Evolutionary conservation across 2,797 vertebrate species (phyloP), one percentile per base, ranked within the genome.

Genomic region (Cirrhinus molitorella): DNA sequence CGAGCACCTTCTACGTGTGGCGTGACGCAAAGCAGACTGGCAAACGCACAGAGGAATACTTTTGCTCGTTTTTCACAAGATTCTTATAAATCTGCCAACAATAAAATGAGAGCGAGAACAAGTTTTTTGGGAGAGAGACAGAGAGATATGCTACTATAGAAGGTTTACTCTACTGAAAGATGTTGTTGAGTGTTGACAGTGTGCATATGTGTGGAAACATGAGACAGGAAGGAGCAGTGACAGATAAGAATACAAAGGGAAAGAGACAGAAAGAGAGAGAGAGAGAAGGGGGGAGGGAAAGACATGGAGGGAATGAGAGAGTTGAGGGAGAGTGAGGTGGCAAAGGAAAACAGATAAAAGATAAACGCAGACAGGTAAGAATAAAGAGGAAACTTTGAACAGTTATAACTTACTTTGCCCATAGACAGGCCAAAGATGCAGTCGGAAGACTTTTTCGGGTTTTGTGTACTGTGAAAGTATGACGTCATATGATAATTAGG

Each of bases 201-300:
- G 28, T 67, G 75, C 79, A 85, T 73, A 85, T 79, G 83, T 81
- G 66, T 68, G 53, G 83, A 86, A 89, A 86, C 59, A 55, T 40
- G 53, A 81, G 83, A 84, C 88, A 57, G 85, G 86, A 81, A 83
- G 49, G 75, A 75, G 55, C 76, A 81, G 34, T 85, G 86, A 87
- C 72, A 73, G 88, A 87, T 78, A 85, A 68, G 80, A 78, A 83
- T 43, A 85, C 78, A 81, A 79, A 81, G 71, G 51, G 34, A 85
- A 65, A n/a, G 67, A 77, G 55, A 83, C 19, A 21, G 66, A n/a
- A 34, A 23, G 70, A 66, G 59, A 49, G 31, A 49, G 31, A 34
- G 71, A 65, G 49, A 57, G 13, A 71, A 65, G 47, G 55, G 28
- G 66, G 14, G 59, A 67, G 23, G 25, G 65, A 72, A 71, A 68